Percentiles rank a stretch among this genome's conserved stretches.
phyloP scores from a whole-genome alignment of 2,797 vertebrate genomes.

The Chaunax sp. region DNA sequence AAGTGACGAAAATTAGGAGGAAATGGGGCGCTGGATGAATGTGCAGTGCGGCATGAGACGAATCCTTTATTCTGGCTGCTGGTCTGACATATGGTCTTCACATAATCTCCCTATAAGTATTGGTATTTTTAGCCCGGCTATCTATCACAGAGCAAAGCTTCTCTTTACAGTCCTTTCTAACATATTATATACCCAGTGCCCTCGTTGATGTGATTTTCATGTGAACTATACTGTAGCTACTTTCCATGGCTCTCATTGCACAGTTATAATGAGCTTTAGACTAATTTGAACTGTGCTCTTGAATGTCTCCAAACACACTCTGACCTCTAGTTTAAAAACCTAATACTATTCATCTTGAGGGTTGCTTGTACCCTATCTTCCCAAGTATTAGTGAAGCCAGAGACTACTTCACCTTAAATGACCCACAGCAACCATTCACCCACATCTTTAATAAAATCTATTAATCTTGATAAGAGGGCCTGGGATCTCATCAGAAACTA shows the following conservation, averaged over 20 bases:
- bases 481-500: conserved; percentile 53
- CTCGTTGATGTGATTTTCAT: conserved; percentile 46
- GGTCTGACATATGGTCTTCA: conserved; percentile 54
- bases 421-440: conserved; percentile 45
- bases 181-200: conserved; percentile 39
- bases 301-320: conserved; percentile 20
- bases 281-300: conserved; percentile 31
- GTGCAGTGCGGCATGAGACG: conserved; percentile 48
- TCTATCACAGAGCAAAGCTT: conserved; percentile 46
- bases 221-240: conserved; percentile 37
- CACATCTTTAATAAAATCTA: conserved; percentile 40
- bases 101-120: conserved; percentile 65
- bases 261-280: conserved; percentile 39
- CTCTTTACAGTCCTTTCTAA: conserved; percentile 53
- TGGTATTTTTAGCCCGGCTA: conserved; percentile 66
- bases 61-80: conserved; percentile 58
- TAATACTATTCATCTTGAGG: conserved; percentile 18
- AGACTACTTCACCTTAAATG: conserved; percentile 35
- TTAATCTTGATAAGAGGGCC: conserved; percentile 47
- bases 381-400: conserved; percentile 25
- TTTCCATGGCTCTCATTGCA: conserved; percentile 34
- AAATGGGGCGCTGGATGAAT: conserved; percentile 42
- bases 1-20: conserved; percentile 42
- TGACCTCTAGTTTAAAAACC: conserved; percentile 23
- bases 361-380: conserved; percentile 22